Evolutionary conservation across 2,888 invertebrate species (phyloP).

Genomic region (Cheilosia variabilis): DNA sequence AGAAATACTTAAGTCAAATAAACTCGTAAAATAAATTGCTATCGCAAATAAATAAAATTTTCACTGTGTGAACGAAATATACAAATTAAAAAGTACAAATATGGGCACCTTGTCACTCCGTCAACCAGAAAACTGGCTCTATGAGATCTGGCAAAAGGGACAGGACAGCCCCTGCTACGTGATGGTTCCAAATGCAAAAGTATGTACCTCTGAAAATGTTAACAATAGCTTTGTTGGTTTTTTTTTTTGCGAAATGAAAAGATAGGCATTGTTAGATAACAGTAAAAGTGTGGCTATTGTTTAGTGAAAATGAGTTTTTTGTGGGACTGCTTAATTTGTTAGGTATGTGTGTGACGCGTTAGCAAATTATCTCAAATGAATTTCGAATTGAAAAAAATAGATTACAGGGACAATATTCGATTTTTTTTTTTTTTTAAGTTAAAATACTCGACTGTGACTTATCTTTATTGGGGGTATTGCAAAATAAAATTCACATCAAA

Average conservation of each 20-base stretch:
- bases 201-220: constrained; percentile 82
- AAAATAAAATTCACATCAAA: not conserved
- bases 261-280: constrained; percentile 17
- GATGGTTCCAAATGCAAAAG: constrained; percentile 88
- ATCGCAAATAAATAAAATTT: constrained; percentile 54
- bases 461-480: not conserved
- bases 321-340: not conserved
- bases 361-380: not conserved
- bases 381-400: not conserved
- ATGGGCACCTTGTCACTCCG: constrained; percentile 83
- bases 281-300: not conserved
- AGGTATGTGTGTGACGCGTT: not conserved
- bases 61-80: constrained; percentile 68
- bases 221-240: not conserved
- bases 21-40: constrained; percentile 40
- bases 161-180: constrained; percentile 88
- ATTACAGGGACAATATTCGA: not conserved
- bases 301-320: not conserved
- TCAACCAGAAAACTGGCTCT: constrained; percentile 86
- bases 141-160: constrained; percentile 88
- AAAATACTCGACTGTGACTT: not conserved
- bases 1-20: constrained; percentile 41
- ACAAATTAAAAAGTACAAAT: constrained; percentile 78
- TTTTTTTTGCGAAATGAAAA: not conserved
- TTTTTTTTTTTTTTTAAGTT: not conserved